Base-by-base conservation (phyloP, 1,140 invertebrate genomes). In the Theocolax elegans region DNA sequence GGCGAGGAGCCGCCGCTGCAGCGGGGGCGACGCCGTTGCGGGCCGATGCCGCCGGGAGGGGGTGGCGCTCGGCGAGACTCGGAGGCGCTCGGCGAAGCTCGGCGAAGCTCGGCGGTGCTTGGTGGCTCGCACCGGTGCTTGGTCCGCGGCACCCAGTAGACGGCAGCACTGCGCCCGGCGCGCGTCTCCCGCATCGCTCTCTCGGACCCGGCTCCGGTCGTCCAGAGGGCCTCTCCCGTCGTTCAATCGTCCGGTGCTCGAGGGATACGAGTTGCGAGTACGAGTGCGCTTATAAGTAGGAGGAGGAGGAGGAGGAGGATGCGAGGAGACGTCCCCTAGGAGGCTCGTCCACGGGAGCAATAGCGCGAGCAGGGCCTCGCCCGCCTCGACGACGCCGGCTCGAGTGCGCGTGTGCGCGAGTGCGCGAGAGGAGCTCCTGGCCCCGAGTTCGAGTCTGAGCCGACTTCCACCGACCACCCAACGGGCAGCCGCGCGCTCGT, bases 141-240 rank as follows among this genome's bases (percentile, higher is more conserved):
- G 31, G 31, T 35, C 21, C 29, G 9, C 13, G 15, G 2, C 58
- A 59, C 82, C n/a, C 84, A 85, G 83, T 85, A 86, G 84, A 80
- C 82, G 83, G 84, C 84, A 85, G 84, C 84, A 85, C 84, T 84
- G 83, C 81, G 82, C 75, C 76, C 77, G 77, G 81, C 77, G 80
- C 79, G 80, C 79, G 82, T 82, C 83, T 81, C 80, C 62, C 25
- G 21, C 35, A 21, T 29, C 70, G 71, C 72, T 74, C 49, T 74
- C 72, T 74, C 67, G 74, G 68, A 65, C 68, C 71, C 58, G 65
- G 40, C 46, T 58, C 70, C 66, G 49, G 27, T 23, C 48, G 49
- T 29, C 29, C 7, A 12, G 27, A n/a, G n/a, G n/a, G n/a, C n/a
- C n/a, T n/a, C n/a, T n/a, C n/a, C 51, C 12, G 23, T 15, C 27